phyloP scores from a whole-genome alignment of 2,113 vertebrate species.

The Indri indri region DNA sequence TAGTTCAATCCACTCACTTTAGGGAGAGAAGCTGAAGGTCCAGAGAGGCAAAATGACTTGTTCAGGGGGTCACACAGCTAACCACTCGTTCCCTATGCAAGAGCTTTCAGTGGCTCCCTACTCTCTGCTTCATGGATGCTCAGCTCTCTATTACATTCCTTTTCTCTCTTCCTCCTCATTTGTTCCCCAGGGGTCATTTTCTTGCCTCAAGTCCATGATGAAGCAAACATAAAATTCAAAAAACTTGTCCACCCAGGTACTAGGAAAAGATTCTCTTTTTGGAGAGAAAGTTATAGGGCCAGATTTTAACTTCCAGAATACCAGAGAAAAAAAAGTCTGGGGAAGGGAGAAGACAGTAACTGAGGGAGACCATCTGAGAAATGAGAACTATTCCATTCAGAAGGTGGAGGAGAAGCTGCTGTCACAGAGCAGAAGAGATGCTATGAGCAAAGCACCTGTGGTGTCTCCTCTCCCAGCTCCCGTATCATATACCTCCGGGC shows the following conservation, averaged over 20 bases:
- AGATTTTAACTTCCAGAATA: background rate
- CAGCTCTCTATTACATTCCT: background rate
- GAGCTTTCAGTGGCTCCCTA: background rate
- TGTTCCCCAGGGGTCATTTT: background rate
- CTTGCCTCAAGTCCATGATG: background rate
- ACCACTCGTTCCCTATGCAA: background rate
- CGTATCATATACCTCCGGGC: background rate
- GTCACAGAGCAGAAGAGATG: background rate
- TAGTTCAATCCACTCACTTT: background rate
- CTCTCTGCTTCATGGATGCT: background rate
- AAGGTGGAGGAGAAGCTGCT: background rate
- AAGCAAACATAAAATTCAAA: background rate
- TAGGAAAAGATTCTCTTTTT: background rate
- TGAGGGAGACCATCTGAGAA: background rate
- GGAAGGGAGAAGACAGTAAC: background rate
- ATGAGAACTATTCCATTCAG: background rate
- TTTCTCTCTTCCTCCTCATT: background rate
- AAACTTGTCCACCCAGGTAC: background rate
- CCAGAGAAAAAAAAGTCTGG: background rate
- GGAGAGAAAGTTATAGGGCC: background rate
- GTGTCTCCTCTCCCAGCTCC: background rate
- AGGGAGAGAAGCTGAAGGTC: background rate
- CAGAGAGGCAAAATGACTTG: background rate
- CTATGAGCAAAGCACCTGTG: background rate
- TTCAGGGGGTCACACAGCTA: background rate